A percentile compares a stretch with the other conserved stretches of the same genome.
These are phyloP conservation scores for Hymenochirus boettgeri DNA, from an alignment of 2,113 vertebrate species.

Conservation along the genomic window DNA sequence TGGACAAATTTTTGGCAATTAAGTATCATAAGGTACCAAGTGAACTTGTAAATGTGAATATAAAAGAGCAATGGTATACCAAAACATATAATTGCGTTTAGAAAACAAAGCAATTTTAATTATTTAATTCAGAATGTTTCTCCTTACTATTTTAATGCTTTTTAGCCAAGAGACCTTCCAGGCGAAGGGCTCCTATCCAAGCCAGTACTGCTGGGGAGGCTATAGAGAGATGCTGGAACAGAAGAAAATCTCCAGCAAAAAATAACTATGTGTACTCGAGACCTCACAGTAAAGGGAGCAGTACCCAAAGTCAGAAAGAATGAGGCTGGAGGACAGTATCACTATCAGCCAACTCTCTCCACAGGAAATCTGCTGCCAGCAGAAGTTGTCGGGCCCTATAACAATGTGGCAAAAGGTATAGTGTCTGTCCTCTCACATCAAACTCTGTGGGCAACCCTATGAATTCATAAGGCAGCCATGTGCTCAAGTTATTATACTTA, in stretches of 20 bases:
- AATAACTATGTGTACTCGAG: slow-evolving; percentile 93
- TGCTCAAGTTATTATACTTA: slow-evolving; percentile 47
- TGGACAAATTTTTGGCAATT: too few species aligned
- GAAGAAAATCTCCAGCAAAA: slow-evolving; percentile 93
- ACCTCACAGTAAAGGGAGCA: slow-evolving; percentile 70
- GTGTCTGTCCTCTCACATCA: slow-evolving; percentile 45
- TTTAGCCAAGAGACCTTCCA: slow-evolving; percentile 68
- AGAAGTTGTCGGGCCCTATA: slow-evolving; percentile 63
- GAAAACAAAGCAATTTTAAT: too few species aligned
- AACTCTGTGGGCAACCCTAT: slow-evolving; percentile 47
- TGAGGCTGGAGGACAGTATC: slow-evolving; percentile 45
- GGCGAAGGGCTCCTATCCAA: slow-evolving; percentile 72
- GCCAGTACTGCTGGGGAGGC: slow-evolving; percentile 91
- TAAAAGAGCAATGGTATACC: too few species aligned
- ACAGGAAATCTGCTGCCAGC: slow-evolving; percentile 54
- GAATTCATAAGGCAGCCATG: slow-evolving; percentile 50
- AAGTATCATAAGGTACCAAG: too few species aligned
- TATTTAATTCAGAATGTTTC: too few species aligned
- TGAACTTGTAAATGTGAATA: too few species aligned
- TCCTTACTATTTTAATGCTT: slow-evolving; percentile 30
- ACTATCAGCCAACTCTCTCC: slow-evolving; percentile 60
- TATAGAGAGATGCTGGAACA: slow-evolving; percentile 97
- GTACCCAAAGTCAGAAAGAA: slow-evolving; percentile 59
- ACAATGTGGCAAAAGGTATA: slow-evolving; percentile 81
- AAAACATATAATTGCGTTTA: too few species aligned